These are phyloP conservation scores for Lipotes vexillifer DNA, from an alignment of 2,113 vertebrate genomes.

Conservation along the genomic window DNA sequence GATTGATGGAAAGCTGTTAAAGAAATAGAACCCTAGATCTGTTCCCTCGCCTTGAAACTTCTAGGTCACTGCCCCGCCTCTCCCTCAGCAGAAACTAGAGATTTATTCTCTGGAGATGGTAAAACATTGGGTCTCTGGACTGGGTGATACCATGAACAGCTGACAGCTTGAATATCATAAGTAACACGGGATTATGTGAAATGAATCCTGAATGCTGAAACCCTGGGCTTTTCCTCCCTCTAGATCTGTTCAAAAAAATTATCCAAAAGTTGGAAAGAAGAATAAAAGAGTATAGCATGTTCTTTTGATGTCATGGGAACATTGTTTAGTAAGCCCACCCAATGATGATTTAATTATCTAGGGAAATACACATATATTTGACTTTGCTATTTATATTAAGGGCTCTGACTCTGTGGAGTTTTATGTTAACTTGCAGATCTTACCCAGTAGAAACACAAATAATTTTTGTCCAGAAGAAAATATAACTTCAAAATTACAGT, in stretches of 20 bases:
- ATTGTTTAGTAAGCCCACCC: neutral
- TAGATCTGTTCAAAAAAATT: neutral
- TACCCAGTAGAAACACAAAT: neutral
- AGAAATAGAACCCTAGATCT: neutral
- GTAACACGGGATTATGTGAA: neutral
- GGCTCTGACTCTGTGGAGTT: neutral
- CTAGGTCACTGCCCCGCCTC: neutral
- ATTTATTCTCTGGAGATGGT: neutral
- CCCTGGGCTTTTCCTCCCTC: neutral
- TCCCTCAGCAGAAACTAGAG: neutral
- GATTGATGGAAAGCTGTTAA: neutral
- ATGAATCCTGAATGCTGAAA: neutral
- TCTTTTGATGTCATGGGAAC: neutral
- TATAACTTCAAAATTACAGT: neutral
- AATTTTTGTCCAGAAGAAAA: neutral
- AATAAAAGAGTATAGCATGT: neutral
- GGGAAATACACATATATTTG: neutral
- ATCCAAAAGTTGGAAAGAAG: conserved; percentile 13
- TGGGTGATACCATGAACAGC: neutral
- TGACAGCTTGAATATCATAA: neutral
- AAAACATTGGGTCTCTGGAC: neutral
- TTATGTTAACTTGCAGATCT: neutral
- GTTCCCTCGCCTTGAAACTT: neutral
- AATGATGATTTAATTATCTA: conserved; percentile 5
- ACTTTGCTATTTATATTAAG: neutral